Conservation (phyloP, 2,888 invertebrate genomes). For the Acanthosoma haemorrhoidale region DNA sequence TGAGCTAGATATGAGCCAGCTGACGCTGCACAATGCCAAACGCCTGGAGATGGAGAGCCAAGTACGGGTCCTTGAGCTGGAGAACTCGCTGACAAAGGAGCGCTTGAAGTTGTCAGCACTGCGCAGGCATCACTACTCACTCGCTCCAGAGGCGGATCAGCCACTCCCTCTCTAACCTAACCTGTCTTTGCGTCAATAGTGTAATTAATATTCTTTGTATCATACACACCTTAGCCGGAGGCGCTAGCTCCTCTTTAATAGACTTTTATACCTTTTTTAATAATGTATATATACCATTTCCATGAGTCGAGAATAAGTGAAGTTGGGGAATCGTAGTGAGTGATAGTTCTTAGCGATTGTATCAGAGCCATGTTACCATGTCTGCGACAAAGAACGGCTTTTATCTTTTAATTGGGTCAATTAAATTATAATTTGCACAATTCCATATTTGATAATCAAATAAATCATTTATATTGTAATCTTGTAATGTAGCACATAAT, state of each 20-base stretch:
- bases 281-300: background rate
- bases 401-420: background rate
- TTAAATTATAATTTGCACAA: background rate
- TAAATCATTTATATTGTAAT: too few relatives aligned
- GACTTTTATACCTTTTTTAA: background rate
- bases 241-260: background rate
- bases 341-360: too few relatives aligned
- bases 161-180: background rate
- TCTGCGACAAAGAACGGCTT: background rate
- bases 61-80: constrained; percentile 87
- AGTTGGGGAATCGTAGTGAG: background rate
- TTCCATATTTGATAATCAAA: background rate
- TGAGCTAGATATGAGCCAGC: constrained; percentile 80
- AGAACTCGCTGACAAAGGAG: constrained; percentile 84
- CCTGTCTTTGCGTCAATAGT: background rate
- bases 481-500: too few relatives aligned
- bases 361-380: background rate
- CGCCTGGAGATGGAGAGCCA: constrained; percentile 96
- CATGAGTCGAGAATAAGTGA: background rate
- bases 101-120: constrained; percentile 77
- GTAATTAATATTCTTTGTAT: background rate
- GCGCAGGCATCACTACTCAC: constrained; percentile 85
- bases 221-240: background rate
- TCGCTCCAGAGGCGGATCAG: constrained; percentile 56
- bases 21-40: constrained; percentile 91